Evolutionary conservation across 2,797 vertebrate genomes (phyloP), one percentile per base, ranked within the genome.

Genomic region (Botia almorhae): DNA sequence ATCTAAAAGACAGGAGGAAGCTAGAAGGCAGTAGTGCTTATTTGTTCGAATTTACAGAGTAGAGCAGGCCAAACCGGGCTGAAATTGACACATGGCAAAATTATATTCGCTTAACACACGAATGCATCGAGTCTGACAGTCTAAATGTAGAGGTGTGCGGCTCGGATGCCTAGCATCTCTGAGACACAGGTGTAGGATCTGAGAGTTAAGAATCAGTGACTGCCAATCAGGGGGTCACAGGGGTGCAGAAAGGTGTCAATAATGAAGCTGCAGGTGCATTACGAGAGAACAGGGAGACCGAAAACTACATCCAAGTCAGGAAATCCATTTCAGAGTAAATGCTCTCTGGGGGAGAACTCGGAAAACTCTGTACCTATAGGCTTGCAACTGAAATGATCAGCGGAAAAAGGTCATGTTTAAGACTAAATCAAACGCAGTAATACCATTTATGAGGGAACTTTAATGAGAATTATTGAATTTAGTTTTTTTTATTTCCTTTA

Each of bases 341-440:
- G 90, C 86, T 80, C 88, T 79, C 80, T 17, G 82, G 88, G 87
- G 86, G 74, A 78, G 64, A 77, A 63, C 67, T 81, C 74, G 71
- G 36, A 77, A 83, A 88, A 88, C 74, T 81, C 82, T 82, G 86
- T 83, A 80, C 64, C 23, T 63, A n/a, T 67, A 61, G 79, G 85
- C 80, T 83, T 89, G 85, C 91, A 90, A 92, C 91, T 90, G 90
- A 90, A 90, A 89, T 90, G 83, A 71, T 90, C 85, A 77, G 85
- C 85, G 82, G 74, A 64, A 85, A 85, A 84, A 81, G 80, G 87
- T 88, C 80, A 78, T 78, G 72, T 21, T 65, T 69, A 50, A 55
- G 82, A 84, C 83, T 85, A 69, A 75, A 69, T 58, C 19, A 58
- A 29, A 33, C 3, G 33, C 33, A 33, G 33, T 5, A 33, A 33